phyloP scores from a whole-genome alignment of 1,140 invertebrate genomes.

The Dryas iulia region DNA sequence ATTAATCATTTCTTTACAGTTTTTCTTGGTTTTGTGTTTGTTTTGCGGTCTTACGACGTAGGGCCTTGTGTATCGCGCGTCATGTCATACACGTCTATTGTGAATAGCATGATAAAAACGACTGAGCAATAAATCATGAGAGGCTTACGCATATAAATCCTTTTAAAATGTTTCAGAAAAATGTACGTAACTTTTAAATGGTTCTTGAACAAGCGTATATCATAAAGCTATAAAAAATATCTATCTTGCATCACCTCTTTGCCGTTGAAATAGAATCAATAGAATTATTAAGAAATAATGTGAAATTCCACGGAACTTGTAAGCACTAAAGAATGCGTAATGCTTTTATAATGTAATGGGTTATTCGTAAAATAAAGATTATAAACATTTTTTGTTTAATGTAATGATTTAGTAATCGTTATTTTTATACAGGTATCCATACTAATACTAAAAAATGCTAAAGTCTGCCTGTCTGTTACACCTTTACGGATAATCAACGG shows the following conservation, averaged over 20 bases:
- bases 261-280: neutral
- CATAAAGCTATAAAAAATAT: neutral
- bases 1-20: neutral
- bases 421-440: no score
- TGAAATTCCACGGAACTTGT: neutral
- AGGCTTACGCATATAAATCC: conserved; percentile 1
- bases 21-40: neutral
- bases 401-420: no score
- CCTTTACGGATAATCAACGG: no score
- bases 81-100: neutral
- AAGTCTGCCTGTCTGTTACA: no score
- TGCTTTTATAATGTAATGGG: neutral
- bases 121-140: conserved; percentile 5
- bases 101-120: conserved; percentile 1
- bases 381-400: no score
- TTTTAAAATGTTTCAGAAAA: neutral
- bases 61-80: neutral
- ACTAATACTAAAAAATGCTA: no score
- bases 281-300: neutral
- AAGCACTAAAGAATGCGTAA: neutral
- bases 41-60: neutral
- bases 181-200: neutral
- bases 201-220: neutral
- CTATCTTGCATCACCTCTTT: neutral
- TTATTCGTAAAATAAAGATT: no score